Evolutionary conservation across 2,113 vertebrate genomes (phyloP).

Genomic region (Heterochromis multidens): DNA sequence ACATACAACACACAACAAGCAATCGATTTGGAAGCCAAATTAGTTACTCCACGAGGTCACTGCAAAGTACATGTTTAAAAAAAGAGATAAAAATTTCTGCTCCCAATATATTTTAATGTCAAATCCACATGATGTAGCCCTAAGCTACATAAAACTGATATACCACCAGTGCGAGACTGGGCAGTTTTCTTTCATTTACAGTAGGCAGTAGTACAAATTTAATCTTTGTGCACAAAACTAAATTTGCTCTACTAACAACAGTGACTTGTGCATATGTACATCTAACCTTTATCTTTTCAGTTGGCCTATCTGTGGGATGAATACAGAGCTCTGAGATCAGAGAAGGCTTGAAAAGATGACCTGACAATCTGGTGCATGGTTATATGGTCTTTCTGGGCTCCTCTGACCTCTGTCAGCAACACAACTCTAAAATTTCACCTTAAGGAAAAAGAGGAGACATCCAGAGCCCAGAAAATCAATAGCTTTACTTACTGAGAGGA

Average conservation of each 20-base stretch:
- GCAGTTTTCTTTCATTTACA: conserved; percentile 47
- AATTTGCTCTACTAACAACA: conserved; percentile 30
- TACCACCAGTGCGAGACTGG: neutral
- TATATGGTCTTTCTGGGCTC: conserved; percentile 31
- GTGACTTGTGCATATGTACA: conserved; percentile 24
- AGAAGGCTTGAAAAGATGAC: conserved; percentile 48
- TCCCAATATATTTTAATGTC: conserved; percentile 51
- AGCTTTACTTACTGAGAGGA: conserved; percentile 42
- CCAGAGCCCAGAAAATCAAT: conserved; percentile 60
- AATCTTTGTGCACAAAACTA: conserved; percentile 40
- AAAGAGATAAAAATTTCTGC: neutral
- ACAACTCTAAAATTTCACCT: conserved; percentile 38
- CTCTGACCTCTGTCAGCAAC: conserved; percentile 38
- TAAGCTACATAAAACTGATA: conserved; percentile 29
- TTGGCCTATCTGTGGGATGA: conserved; percentile 63
- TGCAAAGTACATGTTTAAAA: neutral
- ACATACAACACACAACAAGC: no score
- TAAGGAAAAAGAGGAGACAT: conserved; percentile 40
- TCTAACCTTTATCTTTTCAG: conserved; percentile 43
- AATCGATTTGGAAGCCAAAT: conserved; percentile 51
- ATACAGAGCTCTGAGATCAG: conserved; percentile 36
- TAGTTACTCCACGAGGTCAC: conserved; percentile 25
- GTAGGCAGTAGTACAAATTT: conserved; percentile 42
- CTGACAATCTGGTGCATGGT: conserved; percentile 33
- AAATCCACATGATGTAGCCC: conserved; percentile 50